Conservation (phyloP, 2,113 vertebrate genomes). For the Eira barbara region DNA sequence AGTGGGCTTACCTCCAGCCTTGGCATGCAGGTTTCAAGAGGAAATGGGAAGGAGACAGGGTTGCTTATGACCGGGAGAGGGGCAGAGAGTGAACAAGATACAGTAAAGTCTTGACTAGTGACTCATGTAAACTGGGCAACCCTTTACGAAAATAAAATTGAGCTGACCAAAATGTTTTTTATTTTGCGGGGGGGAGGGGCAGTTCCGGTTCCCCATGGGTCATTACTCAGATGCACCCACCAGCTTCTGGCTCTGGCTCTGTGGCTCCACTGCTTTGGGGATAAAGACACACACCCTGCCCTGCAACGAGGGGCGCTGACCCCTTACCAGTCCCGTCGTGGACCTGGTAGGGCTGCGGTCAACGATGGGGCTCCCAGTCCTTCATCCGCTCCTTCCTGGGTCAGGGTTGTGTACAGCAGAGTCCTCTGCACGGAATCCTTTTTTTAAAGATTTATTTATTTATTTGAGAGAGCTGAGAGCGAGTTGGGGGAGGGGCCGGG, state of each 20-base stretch:
- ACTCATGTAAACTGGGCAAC: neutral
- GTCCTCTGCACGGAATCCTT: neutral
- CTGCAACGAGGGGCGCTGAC: fast-evolving
- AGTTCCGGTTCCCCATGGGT: neutral
- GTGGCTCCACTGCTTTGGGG: neutral
- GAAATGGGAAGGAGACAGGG: neutral
- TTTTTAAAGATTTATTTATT: neutral
- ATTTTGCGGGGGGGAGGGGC: fast-evolving
- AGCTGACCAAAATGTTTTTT: neutral
- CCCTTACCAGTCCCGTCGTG: neutral
- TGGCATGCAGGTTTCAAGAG: neutral
- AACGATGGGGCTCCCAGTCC: neutral
- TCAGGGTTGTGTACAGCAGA: neutral
- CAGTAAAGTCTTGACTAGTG: neutral
- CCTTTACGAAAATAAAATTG: neutral
- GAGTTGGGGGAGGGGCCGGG: too few species aligned
- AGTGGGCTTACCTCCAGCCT: neutral
- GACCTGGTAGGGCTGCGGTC: too few species aligned
- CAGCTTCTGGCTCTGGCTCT: neutral
- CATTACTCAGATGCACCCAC: neutral
- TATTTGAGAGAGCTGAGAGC: neutral
- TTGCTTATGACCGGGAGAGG: neutral
- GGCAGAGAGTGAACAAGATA: neutral
- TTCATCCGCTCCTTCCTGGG: neutral
- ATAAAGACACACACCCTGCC: neutral